Base-by-base conservation (phyloP, 2,797 vertebrate species). In the Sebastolobus altivelis region DNA sequence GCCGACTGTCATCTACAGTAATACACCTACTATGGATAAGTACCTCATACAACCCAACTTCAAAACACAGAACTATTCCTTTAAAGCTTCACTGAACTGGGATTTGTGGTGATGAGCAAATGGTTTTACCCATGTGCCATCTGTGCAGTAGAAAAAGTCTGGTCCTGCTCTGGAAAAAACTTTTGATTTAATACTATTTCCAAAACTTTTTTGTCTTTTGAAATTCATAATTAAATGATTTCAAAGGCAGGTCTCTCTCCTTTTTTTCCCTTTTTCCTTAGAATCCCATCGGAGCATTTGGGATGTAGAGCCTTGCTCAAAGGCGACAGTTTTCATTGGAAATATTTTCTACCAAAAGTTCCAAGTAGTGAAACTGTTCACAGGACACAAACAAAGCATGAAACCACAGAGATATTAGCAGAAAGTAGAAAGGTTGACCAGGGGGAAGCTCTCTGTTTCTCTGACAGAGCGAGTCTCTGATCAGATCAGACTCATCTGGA, bases 51-150 rank as follows among this genome's bases (percentile, higher is more conserved):
- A 49, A 20, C 46, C 46, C 46, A 18, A 49, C 0, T 49, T 49
- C 46, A 49, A 49, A 49, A 49, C 46, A 49, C 46, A 20, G 1
- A 49, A 49, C 46, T 49, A 49, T 20, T 20, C 46, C 46, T 49
- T 49, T 52, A 67, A n/a, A 67, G 40, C 43, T 49, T 33, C 43
- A 13, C 43, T 67, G 65, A 66, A 49, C 40, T 66, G 40, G 63
- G 10, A 49, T 66, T 43, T 66, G 65, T 66, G 27, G 65, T 12
- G 65, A 49, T 49, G 18, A 49, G 27, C 10, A 31, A n/a, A 10
- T 33, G 65, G 65, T 67, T 33, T 52, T 52, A 52, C 10, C 10
- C 65, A 31, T 13, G 65, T 67, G 43, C 43, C 0, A 52, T 1
- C 18, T 1, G 27, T 31, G 40, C 18, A 65, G 63, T 29, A 18